phyloP scores from a whole-genome alignment of 1,140 invertebrate genomes.

The Eupristina koningsbergeri region DNA sequence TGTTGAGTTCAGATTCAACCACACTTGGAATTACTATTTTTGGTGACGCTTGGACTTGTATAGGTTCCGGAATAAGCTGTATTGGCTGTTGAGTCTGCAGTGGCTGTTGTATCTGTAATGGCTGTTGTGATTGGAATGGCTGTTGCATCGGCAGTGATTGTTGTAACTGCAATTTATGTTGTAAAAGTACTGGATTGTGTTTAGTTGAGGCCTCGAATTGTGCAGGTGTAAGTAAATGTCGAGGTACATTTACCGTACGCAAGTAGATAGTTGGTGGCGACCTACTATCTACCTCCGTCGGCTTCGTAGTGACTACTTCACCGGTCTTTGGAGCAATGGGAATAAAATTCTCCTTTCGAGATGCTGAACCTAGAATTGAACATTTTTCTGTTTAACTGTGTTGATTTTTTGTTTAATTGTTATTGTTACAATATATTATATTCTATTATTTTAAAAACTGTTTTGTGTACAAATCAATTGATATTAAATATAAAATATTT shows the following conservation, averaged over 20 bases:
- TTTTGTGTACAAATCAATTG: no score
- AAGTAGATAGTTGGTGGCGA: slow-evolving; percentile 30
- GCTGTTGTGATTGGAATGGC: background rate
- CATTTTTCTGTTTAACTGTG: no score
- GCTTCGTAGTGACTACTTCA: background rate
- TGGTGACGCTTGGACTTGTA: background rate
- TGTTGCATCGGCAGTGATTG: background rate
- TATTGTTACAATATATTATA: no score
- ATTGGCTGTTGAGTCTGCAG: background rate
- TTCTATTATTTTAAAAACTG: no score
- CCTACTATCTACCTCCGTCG: no score
- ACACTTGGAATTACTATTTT: background rate
- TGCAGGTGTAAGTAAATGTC: slow-evolving; percentile 25
- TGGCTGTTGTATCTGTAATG: background rate
- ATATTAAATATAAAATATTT: no score
- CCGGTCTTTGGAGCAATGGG: slow-evolving; percentile 59
- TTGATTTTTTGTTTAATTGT: no score
- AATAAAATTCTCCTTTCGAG: slow-evolving; percentile 33
- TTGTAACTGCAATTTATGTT: background rate
- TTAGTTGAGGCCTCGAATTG: slow-evolving; percentile 4
- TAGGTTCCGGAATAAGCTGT: no score
- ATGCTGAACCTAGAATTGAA: background rate
- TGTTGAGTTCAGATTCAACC: background rate
- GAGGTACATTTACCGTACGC: slow-evolving; percentile 45
- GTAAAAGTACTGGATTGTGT: background rate